Conservation (phyloP, 2,888 invertebrate genomes). For the Pheosia gnoma region DNA sequence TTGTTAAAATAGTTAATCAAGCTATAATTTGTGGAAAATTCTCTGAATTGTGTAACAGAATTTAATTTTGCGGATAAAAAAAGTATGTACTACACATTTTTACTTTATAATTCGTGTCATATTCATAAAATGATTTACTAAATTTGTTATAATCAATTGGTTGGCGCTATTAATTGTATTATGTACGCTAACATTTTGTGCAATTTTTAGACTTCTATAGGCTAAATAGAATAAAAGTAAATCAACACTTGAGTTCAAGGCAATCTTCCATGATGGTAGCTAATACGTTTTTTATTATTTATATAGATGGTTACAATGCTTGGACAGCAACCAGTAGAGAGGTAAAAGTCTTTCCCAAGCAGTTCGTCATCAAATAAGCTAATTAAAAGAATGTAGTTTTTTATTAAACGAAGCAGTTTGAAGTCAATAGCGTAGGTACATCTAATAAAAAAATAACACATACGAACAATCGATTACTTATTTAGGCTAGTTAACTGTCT, state of each 20-base stretch:
- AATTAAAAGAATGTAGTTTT: too few species aligned
- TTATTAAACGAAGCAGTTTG: too few species aligned
- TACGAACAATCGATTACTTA: conserved; percentile 19
- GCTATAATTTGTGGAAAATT: conserved; percentile 28
- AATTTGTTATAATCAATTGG: conserved; percentile 2
- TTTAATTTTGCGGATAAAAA: background rate
- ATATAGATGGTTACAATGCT: too few species aligned
- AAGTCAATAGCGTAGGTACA: too few species aligned
- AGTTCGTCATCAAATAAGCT: too few species aligned
- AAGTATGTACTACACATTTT: background rate
- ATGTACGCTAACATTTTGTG: background rate
- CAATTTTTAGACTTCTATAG: background rate
- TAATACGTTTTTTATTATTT: too few species aligned
- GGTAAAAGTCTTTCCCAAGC: too few species aligned
- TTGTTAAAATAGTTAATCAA: conserved; percentile 33
- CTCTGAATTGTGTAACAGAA: conserved; percentile 10
- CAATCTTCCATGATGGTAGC: too few species aligned
- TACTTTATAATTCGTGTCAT: background rate
- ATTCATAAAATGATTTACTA: background rate
- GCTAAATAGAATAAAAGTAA: too few species aligned
- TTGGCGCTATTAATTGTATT: background rate
- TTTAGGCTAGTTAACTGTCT: conserved; percentile 33
- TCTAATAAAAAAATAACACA: background rate
- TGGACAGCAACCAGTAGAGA: too few species aligned
- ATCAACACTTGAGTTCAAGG: too few species aligned